Evolutionary conservation across 2,113 vertebrate genomes (phyloP).

Genomic region (Hypomesus transpacificus): DNA sequence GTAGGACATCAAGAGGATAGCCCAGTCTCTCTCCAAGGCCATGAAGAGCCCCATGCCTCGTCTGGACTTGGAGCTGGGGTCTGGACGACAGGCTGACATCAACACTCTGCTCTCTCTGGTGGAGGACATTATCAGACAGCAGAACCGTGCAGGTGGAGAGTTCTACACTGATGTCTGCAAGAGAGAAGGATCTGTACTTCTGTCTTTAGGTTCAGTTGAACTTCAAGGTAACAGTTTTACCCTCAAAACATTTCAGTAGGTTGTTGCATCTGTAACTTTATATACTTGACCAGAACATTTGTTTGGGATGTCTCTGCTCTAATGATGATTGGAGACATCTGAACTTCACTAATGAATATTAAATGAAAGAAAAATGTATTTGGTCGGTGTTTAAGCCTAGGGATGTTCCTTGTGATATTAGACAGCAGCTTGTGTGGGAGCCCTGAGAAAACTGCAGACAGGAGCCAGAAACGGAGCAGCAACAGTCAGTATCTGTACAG

Average conservation of each 20-base stretch:
- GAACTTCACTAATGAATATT: no score
- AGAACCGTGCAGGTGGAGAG: conserved; percentile 54
- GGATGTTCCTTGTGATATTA: conserved; percentile 28
- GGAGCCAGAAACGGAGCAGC: conserved; percentile 56
- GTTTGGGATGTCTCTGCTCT: no score
- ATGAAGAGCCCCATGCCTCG: conserved; percentile 65
- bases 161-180: conserved; percentile 61
- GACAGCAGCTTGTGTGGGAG: conserved; percentile 30
- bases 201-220: conserved; percentile 53
- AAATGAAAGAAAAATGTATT: no score
- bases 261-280: no score
- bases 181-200: conserved; percentile 43
- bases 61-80: conserved; percentile 45
- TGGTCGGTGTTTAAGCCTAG: no score
- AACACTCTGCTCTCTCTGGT: conserved; percentile 75
- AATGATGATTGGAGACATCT: no score
- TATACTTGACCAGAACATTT: no score
- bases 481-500: conserved; percentile 74
- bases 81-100: conserved; percentile 70
- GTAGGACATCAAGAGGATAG: conserved; percentile 80
- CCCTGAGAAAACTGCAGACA: conserved; percentile 37
- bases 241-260: neutral
- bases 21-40: conserved; percentile 73
- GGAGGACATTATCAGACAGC: conserved; percentile 75
- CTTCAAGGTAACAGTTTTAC: conserved; percentile 58